A percentile compares a stretch with the other conserved stretches of the same genome.
These are phyloP conservation scores for Sinocyclocheilus anophthalmus DNA, from an alignment of 2,113 vertebrate species.

Conservation along the genomic window DNA sequence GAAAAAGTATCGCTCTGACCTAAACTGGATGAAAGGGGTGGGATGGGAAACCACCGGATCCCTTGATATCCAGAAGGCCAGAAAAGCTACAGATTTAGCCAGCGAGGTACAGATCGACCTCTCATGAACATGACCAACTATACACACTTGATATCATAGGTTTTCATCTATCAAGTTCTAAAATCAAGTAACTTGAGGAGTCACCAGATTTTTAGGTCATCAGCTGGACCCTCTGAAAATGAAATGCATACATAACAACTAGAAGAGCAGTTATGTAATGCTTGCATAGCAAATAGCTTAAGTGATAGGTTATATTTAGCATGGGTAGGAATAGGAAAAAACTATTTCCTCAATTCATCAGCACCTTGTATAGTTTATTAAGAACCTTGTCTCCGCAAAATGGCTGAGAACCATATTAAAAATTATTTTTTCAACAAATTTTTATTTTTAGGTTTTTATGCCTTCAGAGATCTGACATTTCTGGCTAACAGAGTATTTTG, in stretches of 20 bases:
- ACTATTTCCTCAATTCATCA: slow-evolving; percentile 18
- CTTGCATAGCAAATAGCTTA: not conserved
- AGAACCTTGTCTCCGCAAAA: not conserved
- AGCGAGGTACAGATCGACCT: slow-evolving; percentile 86
- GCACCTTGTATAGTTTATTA: not conserved
- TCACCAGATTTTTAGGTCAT: not conserved
- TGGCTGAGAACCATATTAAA: not conserved
- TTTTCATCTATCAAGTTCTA: not conserved
- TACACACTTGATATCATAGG: not conserved
- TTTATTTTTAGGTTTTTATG: not conserved
- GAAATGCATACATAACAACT: not conserved
- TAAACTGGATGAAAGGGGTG: slow-evolving; percentile 97
- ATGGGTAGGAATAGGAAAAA: not conserved
- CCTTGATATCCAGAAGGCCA: slow-evolving; percentile 93
- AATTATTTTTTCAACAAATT: not conserved
- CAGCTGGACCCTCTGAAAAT: not conserved
- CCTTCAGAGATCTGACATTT: not conserved
- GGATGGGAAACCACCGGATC: slow-evolving; percentile 93
- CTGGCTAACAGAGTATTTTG: not conserved
- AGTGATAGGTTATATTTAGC: slow-evolving; percentile 36
- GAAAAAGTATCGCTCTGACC: slow-evolving; percentile 94
- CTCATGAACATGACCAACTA: not conserved
- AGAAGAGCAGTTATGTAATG: not conserved
- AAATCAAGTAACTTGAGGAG: not conserved
- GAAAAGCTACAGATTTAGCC: slow-evolving; percentile 91